phyloP scores from a whole-genome alignment of 92 coral and sea anemone species.

The Palythoa grandiflora region DNA sequence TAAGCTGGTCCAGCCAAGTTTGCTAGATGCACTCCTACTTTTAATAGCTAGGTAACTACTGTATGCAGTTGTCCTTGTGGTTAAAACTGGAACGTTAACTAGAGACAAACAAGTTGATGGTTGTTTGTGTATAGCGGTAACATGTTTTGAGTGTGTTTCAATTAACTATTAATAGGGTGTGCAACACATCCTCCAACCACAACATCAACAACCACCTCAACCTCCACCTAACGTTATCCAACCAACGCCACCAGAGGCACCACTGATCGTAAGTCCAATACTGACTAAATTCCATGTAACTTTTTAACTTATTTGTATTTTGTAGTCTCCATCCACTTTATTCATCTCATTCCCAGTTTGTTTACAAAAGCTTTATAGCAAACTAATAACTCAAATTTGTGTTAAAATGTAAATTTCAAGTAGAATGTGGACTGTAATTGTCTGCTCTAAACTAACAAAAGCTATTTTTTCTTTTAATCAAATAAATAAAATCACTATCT shows the following conservation, averaged over 20 bases:
- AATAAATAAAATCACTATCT: too few relatives aligned
- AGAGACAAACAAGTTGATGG: background rate
- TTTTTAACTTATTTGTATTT: background rate
- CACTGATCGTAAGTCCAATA: slow-evolving; percentile 29
- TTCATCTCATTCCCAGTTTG: background rate
- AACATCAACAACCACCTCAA: background rate
- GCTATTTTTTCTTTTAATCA: background rate
- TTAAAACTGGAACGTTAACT: too few relatives aligned
- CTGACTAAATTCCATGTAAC: background rate
- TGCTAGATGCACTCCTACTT: background rate
- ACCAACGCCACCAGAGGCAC: slow-evolving; percentile 39
- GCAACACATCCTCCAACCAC: slow-evolving; percentile 50
- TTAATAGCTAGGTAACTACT: background rate
- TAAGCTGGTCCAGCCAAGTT: too few relatives aligned
- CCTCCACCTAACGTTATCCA: slow-evolving; percentile 43
- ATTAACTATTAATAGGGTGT: slow-evolving; percentile 47
- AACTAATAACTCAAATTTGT: background rate
- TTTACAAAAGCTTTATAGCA: too few relatives aligned
- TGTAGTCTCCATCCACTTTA: background rate
- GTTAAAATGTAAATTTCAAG: background rate
- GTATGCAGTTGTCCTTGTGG: background rate
- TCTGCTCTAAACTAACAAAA: background rate
- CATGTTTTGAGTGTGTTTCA: slow-evolving; percentile 2
- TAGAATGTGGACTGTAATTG: background rate
- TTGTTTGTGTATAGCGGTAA: background rate